Evolutionary conservation across 64 coral and sea anemone genomes (phyloP).

Genomic region (Acropora tenuis): DNA sequence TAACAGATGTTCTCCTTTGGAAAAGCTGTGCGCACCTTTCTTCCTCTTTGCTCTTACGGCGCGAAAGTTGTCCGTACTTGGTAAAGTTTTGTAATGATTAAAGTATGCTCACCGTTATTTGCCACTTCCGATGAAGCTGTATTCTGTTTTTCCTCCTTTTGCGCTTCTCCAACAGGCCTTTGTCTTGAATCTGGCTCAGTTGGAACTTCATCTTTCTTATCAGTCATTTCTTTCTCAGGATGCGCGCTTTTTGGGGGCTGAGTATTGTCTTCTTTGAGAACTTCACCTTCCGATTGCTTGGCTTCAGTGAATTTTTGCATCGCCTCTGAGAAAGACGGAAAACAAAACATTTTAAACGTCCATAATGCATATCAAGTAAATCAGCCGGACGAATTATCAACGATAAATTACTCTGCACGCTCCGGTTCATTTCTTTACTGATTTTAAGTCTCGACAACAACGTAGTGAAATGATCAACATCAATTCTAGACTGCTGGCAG

Average conservation of each 20-base stretch:
- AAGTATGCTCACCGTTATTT: background rate
- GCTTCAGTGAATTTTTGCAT: constrained; percentile 55
- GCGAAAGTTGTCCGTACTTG: no score
- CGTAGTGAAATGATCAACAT: no score
- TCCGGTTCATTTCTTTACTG: no score
- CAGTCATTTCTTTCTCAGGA: background rate
- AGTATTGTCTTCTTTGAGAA: background rate
- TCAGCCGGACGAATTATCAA: no score
- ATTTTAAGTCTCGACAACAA: no score
- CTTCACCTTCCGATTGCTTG: background rate
- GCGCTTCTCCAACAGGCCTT: constrained; percentile 2
- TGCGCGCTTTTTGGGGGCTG: background rate
- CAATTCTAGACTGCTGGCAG: no score
- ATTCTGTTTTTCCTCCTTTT: background rate
- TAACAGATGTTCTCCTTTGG: no score
- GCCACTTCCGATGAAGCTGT: background rate
- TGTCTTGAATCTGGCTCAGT: background rate
- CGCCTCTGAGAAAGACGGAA: constrained; percentile 23
- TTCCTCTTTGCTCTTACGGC: no score
- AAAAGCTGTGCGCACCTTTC: no score
- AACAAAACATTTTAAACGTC: background rate
- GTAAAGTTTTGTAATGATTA: no score
- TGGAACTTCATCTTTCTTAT: background rate
- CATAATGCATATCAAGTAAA: no score
- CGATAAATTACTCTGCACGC: no score